Evolutionary conservation across 2,113 vertebrate species (phyloP).

Genomic region (Leucoraja erinaceus): DNA sequence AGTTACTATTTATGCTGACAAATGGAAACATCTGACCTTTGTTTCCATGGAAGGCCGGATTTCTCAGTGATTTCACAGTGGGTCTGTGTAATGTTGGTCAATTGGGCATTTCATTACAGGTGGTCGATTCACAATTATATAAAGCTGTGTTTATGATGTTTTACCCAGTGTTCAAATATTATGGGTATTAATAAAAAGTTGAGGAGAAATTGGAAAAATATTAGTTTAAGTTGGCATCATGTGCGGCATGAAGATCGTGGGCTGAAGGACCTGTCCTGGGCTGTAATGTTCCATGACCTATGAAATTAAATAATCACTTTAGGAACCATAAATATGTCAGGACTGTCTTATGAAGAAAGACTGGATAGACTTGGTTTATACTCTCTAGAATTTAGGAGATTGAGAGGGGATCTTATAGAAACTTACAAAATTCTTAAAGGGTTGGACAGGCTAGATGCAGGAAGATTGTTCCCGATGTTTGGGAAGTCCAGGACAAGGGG

Average conservation of each 20-base stretch:
- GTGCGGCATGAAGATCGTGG: no score
- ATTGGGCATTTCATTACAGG: not conserved
- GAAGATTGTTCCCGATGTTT: no score
- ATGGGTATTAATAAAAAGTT: not conserved
- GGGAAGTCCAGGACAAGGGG: no score
- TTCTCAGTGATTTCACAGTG: not conserved
- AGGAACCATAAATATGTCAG: not conserved
- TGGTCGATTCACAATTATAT: not conserved
- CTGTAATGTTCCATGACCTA: no score
- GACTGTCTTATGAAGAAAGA: no score
- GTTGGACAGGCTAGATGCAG: no score
- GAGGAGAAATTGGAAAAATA: not conserved
- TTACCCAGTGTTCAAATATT: not conserved
- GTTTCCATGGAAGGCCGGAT: not conserved
- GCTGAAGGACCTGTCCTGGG: no score
- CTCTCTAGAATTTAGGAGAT: no score
- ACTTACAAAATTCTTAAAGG: no score
- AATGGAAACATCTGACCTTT: not conserved
- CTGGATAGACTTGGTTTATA: no score
- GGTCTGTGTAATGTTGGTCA: not conserved
- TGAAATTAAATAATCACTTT: not conserved
- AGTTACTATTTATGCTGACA: not conserved
- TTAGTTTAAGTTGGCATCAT: no score
- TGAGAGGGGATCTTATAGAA: no score
- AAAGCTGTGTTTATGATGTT: not conserved